These are phyloP conservation scores for Triops longicaudatus DNA, from an alignment of 1,140 invertebrate species.

Conservation along the genomic window DNA sequence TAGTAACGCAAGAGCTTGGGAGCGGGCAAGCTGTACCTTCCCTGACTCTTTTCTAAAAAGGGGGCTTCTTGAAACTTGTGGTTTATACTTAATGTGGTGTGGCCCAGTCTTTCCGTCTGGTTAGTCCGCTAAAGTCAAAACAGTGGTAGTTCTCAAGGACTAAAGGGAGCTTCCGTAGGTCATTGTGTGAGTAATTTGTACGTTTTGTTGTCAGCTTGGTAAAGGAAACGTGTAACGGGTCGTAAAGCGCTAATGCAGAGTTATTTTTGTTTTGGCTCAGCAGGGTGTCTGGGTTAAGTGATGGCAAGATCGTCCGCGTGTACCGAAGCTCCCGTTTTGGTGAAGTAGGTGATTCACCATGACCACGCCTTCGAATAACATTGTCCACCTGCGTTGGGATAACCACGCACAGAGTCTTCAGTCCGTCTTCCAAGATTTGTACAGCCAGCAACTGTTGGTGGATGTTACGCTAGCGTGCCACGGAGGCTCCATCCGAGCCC, in stretches of 20 bases:
- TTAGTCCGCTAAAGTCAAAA: not conserved
- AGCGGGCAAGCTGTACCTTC: conserved; percentile 4
- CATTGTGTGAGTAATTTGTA: not conserved
- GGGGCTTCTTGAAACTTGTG: not conserved
- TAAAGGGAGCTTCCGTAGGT: not conserved
- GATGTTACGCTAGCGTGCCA: conserved; percentile 30
- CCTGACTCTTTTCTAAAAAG: not conserved
- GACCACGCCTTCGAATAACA: not conserved
- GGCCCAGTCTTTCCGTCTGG: not conserved
- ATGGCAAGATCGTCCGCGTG: not conserved
- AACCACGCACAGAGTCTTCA: conserved; percentile 37
- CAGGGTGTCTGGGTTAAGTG: not conserved
- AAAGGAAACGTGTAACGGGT: not conserved
- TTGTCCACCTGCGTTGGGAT: conserved; percentile 36
- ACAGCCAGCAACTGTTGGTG: conserved; percentile 41
- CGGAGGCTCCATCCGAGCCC: conserved; percentile 30
- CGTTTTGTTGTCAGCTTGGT: not conserved
- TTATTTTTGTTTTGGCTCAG: not conserved
- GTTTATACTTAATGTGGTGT: not conserved
- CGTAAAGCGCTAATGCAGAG: not conserved
- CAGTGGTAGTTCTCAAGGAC: not conserved
- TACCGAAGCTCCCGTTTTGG: not conserved
- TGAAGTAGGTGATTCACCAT: conserved; percentile 1
- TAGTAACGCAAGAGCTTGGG: conserved; percentile 6
- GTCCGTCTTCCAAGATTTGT: conserved; percentile 37